A percentile compares a stretch with the other conserved stretches of the same genome.
phyloP scores from a whole-genome alignment of 1,140 invertebrate genomes.

The Bradysia coprophila region DNA sequence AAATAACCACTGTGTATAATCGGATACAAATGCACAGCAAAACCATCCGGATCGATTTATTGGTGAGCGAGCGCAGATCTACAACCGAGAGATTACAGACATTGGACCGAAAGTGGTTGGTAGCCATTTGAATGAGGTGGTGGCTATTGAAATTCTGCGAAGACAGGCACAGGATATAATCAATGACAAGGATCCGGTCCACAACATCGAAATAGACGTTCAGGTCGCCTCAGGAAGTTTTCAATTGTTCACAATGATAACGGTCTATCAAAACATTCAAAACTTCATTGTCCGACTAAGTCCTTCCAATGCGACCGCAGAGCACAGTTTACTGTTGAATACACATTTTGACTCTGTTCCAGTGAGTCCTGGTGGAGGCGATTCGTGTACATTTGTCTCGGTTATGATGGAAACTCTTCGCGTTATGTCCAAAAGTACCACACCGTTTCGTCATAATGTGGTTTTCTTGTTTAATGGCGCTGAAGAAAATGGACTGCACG shows the following conservation, averaged over 20 bases:
- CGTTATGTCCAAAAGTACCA: constrained; percentile 35
- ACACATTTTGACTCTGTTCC: constrained; percentile 66
- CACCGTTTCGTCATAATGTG: constrained; percentile 30
- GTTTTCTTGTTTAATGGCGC: constrained; percentile 69
- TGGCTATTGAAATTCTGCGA: no score
- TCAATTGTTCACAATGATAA: constrained; percentile 23
- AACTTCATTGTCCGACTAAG: constrained; percentile 51
- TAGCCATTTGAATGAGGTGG: no score
- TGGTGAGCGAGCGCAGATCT: no score
- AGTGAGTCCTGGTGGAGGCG: constrained; percentile 41
- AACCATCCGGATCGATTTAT: no score
- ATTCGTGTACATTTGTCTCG: constrained; percentile 58
- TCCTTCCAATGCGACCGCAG: constrained; percentile 9
- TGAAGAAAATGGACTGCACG: constrained; percentile 53
- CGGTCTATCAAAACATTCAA: constrained; percentile 31
- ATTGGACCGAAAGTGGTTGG: no score
- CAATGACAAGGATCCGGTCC: no score
- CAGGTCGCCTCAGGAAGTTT: constrained; percentile 25
- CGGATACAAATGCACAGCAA: no score
- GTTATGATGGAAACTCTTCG: constrained; percentile 51
- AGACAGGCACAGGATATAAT: no score
- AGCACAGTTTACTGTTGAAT: constrained; percentile 46
- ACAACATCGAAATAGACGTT: constrained; percentile 28
- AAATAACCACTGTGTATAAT: no score
- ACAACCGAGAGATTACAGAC: no score